Evolutionary conservation across 2,113 vertebrate genomes (phyloP).

Genomic region (Clarias gariepinus): DNA sequence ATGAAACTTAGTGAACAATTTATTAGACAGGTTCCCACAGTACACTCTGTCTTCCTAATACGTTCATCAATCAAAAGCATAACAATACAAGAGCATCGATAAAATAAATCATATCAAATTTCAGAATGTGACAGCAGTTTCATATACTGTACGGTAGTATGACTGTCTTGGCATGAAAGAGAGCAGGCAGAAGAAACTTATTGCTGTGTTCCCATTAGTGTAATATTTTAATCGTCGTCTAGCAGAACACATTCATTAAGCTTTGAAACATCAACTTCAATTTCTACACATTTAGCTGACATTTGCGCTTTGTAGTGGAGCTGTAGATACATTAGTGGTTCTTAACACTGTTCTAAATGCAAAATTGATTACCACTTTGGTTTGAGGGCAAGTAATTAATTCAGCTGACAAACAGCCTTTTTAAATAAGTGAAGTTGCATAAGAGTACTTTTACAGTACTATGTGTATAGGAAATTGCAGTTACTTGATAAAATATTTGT

Average conservation of each 20-base stretch:
- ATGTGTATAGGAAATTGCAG: background rate
- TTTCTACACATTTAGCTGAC: background rate
- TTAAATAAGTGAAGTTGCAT: background rate
- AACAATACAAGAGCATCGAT: background rate
- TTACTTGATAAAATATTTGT: background rate
- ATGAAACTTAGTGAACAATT: background rate
- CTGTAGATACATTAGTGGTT: background rate
- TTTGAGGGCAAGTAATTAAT: background rate
- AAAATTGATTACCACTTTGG: background rate
- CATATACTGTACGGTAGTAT: background rate
- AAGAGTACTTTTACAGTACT: too few species aligned
- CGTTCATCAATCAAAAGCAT: background rate
- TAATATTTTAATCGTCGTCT: background rate
- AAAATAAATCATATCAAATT: background rate
- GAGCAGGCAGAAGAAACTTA: background rate
- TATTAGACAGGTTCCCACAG: background rate
- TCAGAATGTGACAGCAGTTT: background rate
- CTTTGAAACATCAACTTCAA: background rate
- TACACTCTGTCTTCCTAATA: background rate
- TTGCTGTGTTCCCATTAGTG: background rate
- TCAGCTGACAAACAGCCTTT: conserved; percentile 1
- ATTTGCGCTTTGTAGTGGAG: background rate
- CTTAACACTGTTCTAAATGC: background rate
- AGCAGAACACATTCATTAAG: background rate
- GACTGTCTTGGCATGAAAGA: background rate